Base-by-base conservation (phyloP, 2,797 vertebrate genomes). In the Fistularia commersonii region DNA sequence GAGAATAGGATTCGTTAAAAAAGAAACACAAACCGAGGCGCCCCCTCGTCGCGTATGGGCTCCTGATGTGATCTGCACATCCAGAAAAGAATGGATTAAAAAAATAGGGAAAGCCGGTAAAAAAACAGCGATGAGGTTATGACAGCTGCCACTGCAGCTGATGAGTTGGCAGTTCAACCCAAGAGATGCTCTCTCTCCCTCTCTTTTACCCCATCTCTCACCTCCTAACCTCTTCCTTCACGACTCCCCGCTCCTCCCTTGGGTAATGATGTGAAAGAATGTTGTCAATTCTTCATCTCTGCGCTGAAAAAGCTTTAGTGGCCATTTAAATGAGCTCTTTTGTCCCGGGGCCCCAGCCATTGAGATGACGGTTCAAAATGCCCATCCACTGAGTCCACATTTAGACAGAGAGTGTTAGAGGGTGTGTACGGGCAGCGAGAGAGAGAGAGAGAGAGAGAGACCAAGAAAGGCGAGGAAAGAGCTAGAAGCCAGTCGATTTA, bases 261-360 rank as follows among this genome's bases (percentile, higher is more conserved):
- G 72, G 57, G 81, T 90, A 90, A 91, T 90, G 89, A 92, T 90
- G 89, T 91, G 90, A 91, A 91, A 91, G 90, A 92, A 91, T 92
- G 90, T 88, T 84, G 87, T 88, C 84, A 81, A 89, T 90, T 90
- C 89, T 79, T 82, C 71, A 73, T 82, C 69, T 84, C 12, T 14
- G 44, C 8, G 57, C 77, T 87, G 86, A 15, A 9, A 89, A 90
- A 78, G 86, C 84, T 87, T 88, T 88, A 87, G 87, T 86, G 80
- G 86, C 77, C 87, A 89, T 91, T 90, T 90, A 89, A 89, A 91
- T 89, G 56, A 87, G 83, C 77, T 85, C 85, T 84, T 89, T 92
- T 90, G 89, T 90, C 74, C 84, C 11, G 69, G 66, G 71, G 80
- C 71, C 79, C 67, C 54, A 32, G 80, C 71, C 75, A 81, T 87